Base-by-base conservation (phyloP, 2,888 invertebrate genomes). In the Melieria picta region DNA sequence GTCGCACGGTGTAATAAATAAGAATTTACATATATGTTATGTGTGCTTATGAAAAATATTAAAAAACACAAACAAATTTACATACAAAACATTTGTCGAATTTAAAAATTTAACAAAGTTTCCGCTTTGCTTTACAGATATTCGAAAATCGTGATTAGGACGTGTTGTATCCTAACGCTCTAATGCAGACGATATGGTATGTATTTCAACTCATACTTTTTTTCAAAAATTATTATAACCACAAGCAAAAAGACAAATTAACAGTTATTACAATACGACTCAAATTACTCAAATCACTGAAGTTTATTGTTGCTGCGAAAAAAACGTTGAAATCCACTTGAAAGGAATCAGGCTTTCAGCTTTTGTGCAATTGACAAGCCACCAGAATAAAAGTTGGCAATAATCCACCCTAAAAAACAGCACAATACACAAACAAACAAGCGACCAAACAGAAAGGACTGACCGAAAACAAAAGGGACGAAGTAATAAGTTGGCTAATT, bases 101-200 rank as follows among this genome's bases (percentile, higher is more conserved):
- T 50, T 50, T 50, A 1, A 5, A 58, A 58, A 16, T 30, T 58
- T 56, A 57, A n/a, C 62, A 65, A 57, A 65, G 45, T 74, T 76
- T 64, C 69, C 72, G 75, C 43, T 74, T 74, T 56, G 69, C 58
- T 30, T 85, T 85, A 62, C 83, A 86, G 86, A 79, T 79, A 79
- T 79, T 77, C 78, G 78, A 79, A 79, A 81, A 77, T 77, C 81
- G 85, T 84, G 82, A 85, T 84, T 86, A 83, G 85, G 85, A 86
- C 85, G 84, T 85, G 86, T 85, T 86, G 86, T 83, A 85, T 85
- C 85, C 84, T 81, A 85, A 82, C 83, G 86, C 81, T 84, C 81
- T 84, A 84, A 84, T 85, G 82, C 85, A 85, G 86, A 86, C 86
- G 86, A 86, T 86, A 86, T 86, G 86, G 86, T 86, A 76, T 85